Evolutionary conservation across 92 coral and sea anemone genomes (phyloP).

Genomic region (Siderastrea siderea): DNA sequence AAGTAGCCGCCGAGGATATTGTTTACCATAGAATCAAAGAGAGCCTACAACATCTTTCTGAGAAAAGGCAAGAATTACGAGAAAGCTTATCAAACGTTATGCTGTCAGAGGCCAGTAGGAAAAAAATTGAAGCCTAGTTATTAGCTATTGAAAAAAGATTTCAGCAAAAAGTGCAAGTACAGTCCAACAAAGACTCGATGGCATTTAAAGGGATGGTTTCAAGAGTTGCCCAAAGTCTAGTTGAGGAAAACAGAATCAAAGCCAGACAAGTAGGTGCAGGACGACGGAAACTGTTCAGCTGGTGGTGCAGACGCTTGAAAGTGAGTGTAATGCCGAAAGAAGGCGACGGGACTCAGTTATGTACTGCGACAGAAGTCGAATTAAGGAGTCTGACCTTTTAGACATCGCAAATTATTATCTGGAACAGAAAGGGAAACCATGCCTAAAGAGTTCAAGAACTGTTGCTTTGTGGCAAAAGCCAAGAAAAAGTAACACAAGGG

Average conservation of each 20-base stretch:
- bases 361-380: not conserved
- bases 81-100: not conserved
- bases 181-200: constrained; percentile 5
- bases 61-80: constrained; percentile 5
- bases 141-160: constrained; percentile 1
- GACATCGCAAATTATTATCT: constrained; percentile 24
- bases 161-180: not conserved
- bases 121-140: constrained; percentile 1
- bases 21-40: constrained; percentile 1
- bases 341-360: not conserved
- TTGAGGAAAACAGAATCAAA: constrained; percentile 17
- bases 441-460: constrained; percentile 14
- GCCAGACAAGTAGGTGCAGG: constrained; percentile 11
- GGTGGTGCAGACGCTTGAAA: not conserved
- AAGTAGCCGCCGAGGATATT: constrained; percentile 3
- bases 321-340: not conserved
- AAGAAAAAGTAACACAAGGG: constrained; percentile 25
- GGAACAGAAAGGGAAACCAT: constrained; percentile 16
- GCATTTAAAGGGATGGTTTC: constrained; percentile 10
- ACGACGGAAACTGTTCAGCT: not conserved
- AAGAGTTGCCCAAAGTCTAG: constrained; percentile 5
- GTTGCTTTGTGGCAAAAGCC: constrained; percentile 26
- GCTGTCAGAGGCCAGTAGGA: constrained; percentile 6
- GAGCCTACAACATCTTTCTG: constrained; percentile 3
- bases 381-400: constrained; percentile 11